phyloP scores from a whole-genome alignment of 2,797 vertebrate species.

The Chiroxiphia lanceolata region DNA sequence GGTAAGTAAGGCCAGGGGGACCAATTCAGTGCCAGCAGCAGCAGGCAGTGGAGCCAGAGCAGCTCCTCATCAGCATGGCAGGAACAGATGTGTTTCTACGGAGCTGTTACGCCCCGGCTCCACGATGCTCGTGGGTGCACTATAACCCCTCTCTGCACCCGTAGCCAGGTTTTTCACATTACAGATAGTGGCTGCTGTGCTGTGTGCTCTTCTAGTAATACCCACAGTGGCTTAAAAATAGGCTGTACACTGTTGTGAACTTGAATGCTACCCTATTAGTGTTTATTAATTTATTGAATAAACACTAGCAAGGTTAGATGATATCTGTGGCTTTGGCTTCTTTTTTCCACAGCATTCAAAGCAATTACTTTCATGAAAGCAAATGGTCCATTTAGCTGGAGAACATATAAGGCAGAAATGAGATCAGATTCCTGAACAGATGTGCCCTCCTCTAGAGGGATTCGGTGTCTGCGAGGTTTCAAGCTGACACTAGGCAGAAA shows the following conservation, averaged over 20 bases:
- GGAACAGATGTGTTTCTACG: not conserved
- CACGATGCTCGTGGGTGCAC: not conserved
- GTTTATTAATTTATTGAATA: slow-evolving; percentile 42
- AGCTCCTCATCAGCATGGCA: not conserved
- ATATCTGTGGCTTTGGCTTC: slow-evolving; percentile 2
- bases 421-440: slow-evolving; percentile 61
- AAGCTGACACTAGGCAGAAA: slow-evolving; percentile 28
- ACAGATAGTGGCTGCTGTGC: not conserved
- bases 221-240: not conserved
- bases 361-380: slow-evolving; percentile 34
- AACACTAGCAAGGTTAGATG: not conserved
- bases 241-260: not conserved
- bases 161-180: not conserved
- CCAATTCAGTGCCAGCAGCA: not conserved
- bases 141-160: not conserved
- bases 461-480: not conserved
- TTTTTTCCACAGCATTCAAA: not conserved
- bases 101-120: not conserved
- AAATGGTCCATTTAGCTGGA: slow-evolving; percentile 47
- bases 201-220: not conserved
- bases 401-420: slow-evolving; percentile 47
- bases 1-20: not conserved
- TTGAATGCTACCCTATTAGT: not conserved
- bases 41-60: not conserved
- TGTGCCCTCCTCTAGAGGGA: slow-evolving; percentile 55